Percentiles rank a stretch among this genome's conserved stretches.
phyloP scores from a whole-genome alignment of 30 jellyfish, hydroid and myxozoan species.

The Pseudorhiza aurosa region DNA sequence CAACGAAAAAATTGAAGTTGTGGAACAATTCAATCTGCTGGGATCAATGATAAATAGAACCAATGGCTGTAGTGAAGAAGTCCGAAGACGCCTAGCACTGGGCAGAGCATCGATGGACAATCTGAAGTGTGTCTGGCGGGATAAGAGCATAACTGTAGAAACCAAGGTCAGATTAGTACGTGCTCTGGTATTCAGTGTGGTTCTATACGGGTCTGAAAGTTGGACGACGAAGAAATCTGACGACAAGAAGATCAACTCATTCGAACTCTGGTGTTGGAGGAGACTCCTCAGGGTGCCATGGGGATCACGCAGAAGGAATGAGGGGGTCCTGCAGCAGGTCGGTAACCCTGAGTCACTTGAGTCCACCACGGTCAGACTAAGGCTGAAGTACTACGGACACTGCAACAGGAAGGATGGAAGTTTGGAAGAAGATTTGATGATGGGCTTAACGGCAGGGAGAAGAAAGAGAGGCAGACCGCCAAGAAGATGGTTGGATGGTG shows the following conservation, averaged over 20 bases:
- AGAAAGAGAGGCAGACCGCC: no score
- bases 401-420: no score
- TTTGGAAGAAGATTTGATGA: no score
- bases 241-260: background rate
- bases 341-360: no score
- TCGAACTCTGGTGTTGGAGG: constrained; percentile 6
- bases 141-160: no score
- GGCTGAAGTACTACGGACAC: no score
- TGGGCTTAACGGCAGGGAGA: no score
- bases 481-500: no score
- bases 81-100: background rate
- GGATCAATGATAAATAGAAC: constrained; percentile 40
- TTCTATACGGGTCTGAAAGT: background rate
- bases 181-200: background rate
- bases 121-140: no score
- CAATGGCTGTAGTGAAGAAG: constrained; percentile 4
- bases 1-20: constrained; percentile 54
- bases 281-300: background rate
- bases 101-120: background rate
- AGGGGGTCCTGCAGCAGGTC: background rate
- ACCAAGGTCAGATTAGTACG: background rate
- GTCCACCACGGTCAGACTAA: no score
- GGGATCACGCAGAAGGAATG: background rate
- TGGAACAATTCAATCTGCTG: constrained; percentile 7
- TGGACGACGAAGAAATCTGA: background rate